A percentile compares a stretch with the other conserved stretches of the same genome.
These are phyloP conservation scores for Galaxea fascicularis DNA, from an alignment of 92 coral and sea anemone genomes.

Conservation along the genomic window DNA sequence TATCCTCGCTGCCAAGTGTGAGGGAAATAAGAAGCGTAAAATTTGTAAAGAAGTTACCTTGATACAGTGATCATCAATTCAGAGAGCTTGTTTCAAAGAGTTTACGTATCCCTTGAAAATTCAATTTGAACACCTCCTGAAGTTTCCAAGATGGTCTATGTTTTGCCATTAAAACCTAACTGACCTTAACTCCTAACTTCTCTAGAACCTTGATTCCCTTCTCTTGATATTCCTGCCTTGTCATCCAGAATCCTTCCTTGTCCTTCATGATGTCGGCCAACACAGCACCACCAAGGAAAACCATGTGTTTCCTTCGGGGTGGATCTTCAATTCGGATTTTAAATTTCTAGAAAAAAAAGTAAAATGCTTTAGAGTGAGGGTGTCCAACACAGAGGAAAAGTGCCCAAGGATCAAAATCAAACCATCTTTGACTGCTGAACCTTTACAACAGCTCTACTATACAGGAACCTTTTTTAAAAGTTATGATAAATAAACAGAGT, in stretches of 20 bases:
- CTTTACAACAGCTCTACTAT: too few relatives aligned
- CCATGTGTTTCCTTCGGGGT: constrained; percentile 98
- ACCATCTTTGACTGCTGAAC: too few relatives aligned
- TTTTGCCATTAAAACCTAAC: constrained; percentile 40
- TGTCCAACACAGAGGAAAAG: background rate
- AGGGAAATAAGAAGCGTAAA: background rate
- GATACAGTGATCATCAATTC: background rate
- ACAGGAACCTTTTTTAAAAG: too few relatives aligned
- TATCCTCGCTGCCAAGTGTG: background rate
- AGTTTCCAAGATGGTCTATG: constrained; percentile 16
- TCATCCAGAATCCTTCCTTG: constrained; percentile 99
- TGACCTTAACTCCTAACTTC: constrained; percentile 89
- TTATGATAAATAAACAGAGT: too few relatives aligned
- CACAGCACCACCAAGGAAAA: constrained; percentile 99
- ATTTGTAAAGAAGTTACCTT: background rate
- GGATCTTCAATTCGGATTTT: constrained; percentile 99
- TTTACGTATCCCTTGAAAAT: constrained; percentile 5
- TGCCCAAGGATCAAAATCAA: background rate
- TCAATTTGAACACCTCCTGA: constrained; percentile 17
- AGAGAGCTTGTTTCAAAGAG: constrained; percentile 27
- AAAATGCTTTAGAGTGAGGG: background rate
- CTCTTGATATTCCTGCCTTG: constrained; percentile 91
- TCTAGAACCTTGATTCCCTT: constrained; percentile 95
- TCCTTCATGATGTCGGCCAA: constrained; percentile 99
- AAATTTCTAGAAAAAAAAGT: constrained; percentile 78